These are phyloP conservation scores for Parasteatoda tepidariorum DNA, from an alignment of 1,140 invertebrate species.

Conservation along the genomic window DNA sequence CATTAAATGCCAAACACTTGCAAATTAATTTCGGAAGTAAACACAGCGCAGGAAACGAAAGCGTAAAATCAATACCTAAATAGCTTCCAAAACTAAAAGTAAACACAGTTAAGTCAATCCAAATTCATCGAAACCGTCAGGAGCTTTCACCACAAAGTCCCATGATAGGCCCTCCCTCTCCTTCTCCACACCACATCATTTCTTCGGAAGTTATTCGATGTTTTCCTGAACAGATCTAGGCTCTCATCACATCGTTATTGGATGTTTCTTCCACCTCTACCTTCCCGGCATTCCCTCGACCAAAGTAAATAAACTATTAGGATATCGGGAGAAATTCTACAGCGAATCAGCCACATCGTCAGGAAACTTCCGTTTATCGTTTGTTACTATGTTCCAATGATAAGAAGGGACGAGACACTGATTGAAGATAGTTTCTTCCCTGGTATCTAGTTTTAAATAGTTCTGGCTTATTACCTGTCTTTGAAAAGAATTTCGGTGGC, in stretches of 20 bases:
- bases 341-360: neutral
- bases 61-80: neutral
- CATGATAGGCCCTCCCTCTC: neutral
- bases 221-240: neutral
- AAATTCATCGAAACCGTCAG: neutral
- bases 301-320: conserved; percentile 46
- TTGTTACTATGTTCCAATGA: conserved; percentile 17
- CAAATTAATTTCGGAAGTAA: neutral
- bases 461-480: too few relatives aligned
- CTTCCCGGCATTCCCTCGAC: neutral
- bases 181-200: neutral
- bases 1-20: too few relatives aligned
- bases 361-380: neutral
- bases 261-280: conserved; percentile 6
- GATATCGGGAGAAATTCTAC: conserved; percentile 24
- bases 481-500: too few relatives aligned
- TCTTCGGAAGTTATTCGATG: neutral
- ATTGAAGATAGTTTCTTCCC: too few relatives aligned
- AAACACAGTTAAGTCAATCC: neutral
- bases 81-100: neutral
- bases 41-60: neutral
- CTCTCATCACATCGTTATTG: conserved; percentile 41
- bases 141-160: neutral
- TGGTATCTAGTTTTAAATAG: too few relatives aligned
- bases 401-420: neutral